phyloP scores from a whole-genome alignment of 2,888 invertebrate species.

The Mechanitis messenoides region DNA sequence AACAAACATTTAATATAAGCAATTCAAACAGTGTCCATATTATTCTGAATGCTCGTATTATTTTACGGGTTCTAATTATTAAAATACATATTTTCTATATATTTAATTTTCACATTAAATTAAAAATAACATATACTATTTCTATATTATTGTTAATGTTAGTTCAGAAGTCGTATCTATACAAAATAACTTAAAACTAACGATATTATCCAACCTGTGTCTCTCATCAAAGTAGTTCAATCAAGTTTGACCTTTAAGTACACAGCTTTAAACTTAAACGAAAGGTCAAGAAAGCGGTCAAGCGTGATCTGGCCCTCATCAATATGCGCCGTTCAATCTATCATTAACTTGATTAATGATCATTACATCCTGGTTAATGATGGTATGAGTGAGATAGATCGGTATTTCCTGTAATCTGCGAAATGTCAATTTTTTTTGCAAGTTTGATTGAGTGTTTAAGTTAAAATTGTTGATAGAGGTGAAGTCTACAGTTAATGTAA shows the following conservation, averaged over 20 bases:
- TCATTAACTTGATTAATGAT: slow-evolving; percentile 19
- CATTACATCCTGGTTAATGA: slow-evolving; percentile 18
- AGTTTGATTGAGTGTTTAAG: slow-evolving; percentile 14
- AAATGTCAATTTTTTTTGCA: slow-evolving; percentile 18
- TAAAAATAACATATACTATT: too few relatives aligned
- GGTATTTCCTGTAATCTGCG: slow-evolving; percentile 20
- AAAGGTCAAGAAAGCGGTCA: slow-evolving; percentile 12
- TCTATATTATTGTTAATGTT: too few relatives aligned
- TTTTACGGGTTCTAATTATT: too few relatives aligned
- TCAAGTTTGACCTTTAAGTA: slow-evolving; percentile 11
- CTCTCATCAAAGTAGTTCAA: slow-evolving; percentile 9
- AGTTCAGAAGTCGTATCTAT: too few relatives aligned
- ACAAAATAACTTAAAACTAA: background rate
- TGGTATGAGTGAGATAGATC: slow-evolving; percentile 14
- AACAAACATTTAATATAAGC: too few relatives aligned
- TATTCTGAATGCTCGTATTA: too few relatives aligned
- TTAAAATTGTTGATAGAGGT: background rate
- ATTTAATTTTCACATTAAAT: too few relatives aligned
- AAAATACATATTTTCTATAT: too few relatives aligned
- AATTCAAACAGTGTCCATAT: too few relatives aligned
- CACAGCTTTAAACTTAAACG: slow-evolving; percentile 14
- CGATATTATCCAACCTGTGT: background rate
- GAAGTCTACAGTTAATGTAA: background rate
- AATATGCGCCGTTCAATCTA: slow-evolving; percentile 5
- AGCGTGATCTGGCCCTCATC: slow-evolving; percentile 4